These are phyloP conservation scores for Beroe forskalii DNA, from an alignment of 37 sponge, comb jelly and placozoan species.

Conservation along the genomic window DNA sequence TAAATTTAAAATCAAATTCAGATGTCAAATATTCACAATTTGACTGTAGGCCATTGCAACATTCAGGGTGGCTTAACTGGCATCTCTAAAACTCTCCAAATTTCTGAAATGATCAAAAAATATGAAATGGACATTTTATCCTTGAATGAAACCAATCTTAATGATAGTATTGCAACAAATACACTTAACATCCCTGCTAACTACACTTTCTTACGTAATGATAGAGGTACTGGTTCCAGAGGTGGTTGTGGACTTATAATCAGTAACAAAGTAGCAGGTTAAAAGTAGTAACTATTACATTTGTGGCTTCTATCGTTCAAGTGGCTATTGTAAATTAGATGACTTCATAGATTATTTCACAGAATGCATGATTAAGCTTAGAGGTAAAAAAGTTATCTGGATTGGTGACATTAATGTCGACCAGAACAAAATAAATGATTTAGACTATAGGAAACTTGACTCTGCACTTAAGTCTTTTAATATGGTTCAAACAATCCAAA, in stretches of 20 bases:
- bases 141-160: slow-evolving; percentile 2
- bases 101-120: no score
- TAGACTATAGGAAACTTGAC: neutral
- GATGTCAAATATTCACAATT: no score
- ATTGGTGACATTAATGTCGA: slow-evolving; percentile 4
- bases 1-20: no score
- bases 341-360: neutral
- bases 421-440: slow-evolving; percentile 1
- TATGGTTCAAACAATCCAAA: neutral
- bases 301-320: neutral
- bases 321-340: neutral
- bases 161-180: neutral
- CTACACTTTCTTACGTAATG: neutral
- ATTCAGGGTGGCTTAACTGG: no score
- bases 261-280: neutral
- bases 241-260: neutral
- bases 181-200: neutral
- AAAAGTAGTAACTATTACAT: neutral
- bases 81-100: no score
- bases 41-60: no score
- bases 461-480: neutral
- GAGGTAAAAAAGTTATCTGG: neutral
- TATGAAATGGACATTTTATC: no score
- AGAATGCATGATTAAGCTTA: neutral
- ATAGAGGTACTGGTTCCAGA: neutral